These are phyloP conservation scores for Epistrophe eligans DNA, from an alignment of 2,888 invertebrate genomes.

Conservation along the genomic window DNA sequence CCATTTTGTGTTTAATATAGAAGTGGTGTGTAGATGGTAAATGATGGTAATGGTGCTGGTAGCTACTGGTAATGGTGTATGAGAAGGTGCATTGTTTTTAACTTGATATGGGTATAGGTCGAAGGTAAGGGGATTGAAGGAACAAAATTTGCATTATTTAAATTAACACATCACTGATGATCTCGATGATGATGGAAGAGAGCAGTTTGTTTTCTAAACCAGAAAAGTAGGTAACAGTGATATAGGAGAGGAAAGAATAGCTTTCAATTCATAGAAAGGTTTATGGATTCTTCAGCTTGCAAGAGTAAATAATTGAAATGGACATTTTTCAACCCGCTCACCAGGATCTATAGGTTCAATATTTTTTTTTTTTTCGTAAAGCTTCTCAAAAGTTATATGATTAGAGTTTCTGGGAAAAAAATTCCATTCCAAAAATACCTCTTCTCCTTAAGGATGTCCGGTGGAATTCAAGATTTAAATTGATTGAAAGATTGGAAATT, in stretches of 20 bases:
- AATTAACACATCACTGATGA: constrained; percentile 22
- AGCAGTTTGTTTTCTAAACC: constrained; percentile 3
- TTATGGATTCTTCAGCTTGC: neutral
- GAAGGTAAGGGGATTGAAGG: neutral
- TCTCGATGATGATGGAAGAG: constrained; percentile 1
- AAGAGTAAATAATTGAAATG: neutral
- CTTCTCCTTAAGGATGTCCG: no score
- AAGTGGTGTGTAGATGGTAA: neutral
- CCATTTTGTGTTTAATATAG: neutral
- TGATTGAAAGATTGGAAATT: no score
- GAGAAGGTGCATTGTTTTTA: neutral
- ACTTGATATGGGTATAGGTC: neutral
- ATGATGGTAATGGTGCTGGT: no score
- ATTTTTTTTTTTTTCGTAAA: neutral
- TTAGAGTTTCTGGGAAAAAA: no score
- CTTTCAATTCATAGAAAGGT: neutral
- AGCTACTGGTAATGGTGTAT: neutral
- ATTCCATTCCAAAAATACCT: no score
- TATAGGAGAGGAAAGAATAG: neutral
- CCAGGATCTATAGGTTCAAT: neutral
- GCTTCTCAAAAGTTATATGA: neutral
- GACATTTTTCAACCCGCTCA: neutral
- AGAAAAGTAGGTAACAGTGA: neutral
- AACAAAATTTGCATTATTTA: constrained; percentile 17
- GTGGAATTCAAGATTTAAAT: no score